A percentile compares a stretch with the other conserved stretches of the same genome.
phyloP scores from a whole-genome alignment of 2,797 vertebrate genomes.

The Eurystomus glaucurus region DNA sequence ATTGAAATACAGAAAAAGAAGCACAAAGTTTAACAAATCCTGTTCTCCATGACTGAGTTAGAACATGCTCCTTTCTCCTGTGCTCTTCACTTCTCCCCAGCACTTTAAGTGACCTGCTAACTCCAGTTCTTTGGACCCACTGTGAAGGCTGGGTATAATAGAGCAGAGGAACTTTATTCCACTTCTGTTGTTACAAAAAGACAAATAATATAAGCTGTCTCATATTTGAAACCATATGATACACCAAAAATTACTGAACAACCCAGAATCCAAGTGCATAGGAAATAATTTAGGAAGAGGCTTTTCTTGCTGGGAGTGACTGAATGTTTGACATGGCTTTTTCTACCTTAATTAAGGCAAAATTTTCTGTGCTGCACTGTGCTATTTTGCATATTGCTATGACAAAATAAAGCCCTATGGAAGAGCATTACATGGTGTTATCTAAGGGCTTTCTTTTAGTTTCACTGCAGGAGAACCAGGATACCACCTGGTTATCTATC shows the following conservation, averaged over 20 bases:
- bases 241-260: background rate
- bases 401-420: background rate
- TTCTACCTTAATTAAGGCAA: background rate
- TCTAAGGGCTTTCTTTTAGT: background rate
- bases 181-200: background rate
- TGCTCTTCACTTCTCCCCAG: background rate
- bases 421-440: background rate
- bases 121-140: background rate
- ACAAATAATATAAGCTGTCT: background rate
- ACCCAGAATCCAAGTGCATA: background rate
- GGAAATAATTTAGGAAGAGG: background rate
- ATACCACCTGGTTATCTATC: background rate
- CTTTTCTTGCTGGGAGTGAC: background rate
- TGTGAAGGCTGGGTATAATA: background rate
- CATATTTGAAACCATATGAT: background rate
- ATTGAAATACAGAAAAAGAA: background rate
- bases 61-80: background rate
- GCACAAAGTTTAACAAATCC: background rate
- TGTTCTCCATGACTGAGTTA: background rate
- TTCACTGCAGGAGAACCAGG: background rate
- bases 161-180: background rate
- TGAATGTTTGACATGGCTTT: background rate
- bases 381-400: background rate
- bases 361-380: background rate
- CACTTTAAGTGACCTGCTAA: background rate